Base-by-base conservation (phyloP, 2,113 vertebrate genomes). In the Lampris megalopsis region DNA sequence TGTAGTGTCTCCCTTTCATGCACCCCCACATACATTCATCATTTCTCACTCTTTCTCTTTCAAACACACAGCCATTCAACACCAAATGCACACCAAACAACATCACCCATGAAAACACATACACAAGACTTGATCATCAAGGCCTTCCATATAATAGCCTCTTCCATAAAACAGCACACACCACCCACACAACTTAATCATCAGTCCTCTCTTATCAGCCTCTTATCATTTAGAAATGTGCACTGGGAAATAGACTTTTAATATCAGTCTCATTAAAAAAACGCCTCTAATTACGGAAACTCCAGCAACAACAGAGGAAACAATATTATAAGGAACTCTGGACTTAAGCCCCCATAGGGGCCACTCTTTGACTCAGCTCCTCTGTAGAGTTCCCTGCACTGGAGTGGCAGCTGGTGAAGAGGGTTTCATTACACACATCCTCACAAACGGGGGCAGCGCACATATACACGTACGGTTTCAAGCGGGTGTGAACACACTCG, bases 261-360 rank as follows among this genome's bases (percentile, higher is more conserved):
- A 85, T 86, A 85, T 88, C 88, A 73, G 75, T 80, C 84, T 86
- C 75, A 89, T 88, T 85, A 86, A 80, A 86, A 75, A 72, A 24
- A 24, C 24, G 71, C 59, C 67, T 13, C 73, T 91, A 88, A 91
- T 88, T 85, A 81, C 71, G 40, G 52, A 75, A 63, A 50, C 80
- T 66, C 60, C 40, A 75, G 77, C 86, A 80, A 82, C 79, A 88
- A 73, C 68, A 77, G 63, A 85, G 73, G 73, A 85, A 85, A 81
- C 63, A 84, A 82, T 79, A 57, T 75, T 74, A 74, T 67, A 73
- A 81, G 75, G 68, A 85, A 81, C 63, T 74, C 9, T 74, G 50
- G 42, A 73, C 49, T n/a, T 73, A 65, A 78, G 76, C 63, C 65
- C 47, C 82, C 57, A 10, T 10, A 2, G 82, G 81, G 84, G 24